Conservation (phyloP, 2,113 vertebrate species). For the Cebidichthys violaceus region DNA sequence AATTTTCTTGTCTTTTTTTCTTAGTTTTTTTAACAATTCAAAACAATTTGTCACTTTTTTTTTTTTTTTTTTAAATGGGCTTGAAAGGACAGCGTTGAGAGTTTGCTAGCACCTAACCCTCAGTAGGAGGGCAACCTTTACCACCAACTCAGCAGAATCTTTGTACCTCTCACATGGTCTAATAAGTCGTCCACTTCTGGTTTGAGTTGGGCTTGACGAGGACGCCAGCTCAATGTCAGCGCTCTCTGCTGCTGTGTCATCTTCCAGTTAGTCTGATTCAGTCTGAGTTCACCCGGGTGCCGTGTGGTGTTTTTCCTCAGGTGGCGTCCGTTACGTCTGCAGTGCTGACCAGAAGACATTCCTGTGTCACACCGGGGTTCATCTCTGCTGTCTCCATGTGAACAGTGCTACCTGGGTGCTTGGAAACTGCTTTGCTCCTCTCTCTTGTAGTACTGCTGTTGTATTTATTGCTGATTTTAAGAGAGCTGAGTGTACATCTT, state of each 20-base stretch:
- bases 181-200: not conserved
- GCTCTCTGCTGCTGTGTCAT: not conserved
- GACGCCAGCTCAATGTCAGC: not conserved
- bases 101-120: not conserved
- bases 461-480: not conserved
- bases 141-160: not conserved
- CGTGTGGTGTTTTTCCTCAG: too few relatives aligned
- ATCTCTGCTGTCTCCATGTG: slow-evolving; percentile 25
- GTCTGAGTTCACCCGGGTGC: not conserved
- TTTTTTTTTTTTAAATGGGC: too few relatives aligned
- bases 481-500: not conserved
- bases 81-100: not conserved
- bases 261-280: not conserved
- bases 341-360: not conserved
- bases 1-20: too few relatives aligned
- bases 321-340: not conserved
- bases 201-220: not conserved
- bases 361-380: not conserved
- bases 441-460: slow-evolving; percentile 2
- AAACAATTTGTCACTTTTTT: not conserved
- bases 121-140: not conserved
- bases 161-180: not conserved
- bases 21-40: too few relatives aligned
- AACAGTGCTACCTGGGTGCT: not conserved
- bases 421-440: slow-evolving; percentile 29